Conservation (phyloP, 2,888 invertebrate genomes). For the Plebejus anna region DNA sequence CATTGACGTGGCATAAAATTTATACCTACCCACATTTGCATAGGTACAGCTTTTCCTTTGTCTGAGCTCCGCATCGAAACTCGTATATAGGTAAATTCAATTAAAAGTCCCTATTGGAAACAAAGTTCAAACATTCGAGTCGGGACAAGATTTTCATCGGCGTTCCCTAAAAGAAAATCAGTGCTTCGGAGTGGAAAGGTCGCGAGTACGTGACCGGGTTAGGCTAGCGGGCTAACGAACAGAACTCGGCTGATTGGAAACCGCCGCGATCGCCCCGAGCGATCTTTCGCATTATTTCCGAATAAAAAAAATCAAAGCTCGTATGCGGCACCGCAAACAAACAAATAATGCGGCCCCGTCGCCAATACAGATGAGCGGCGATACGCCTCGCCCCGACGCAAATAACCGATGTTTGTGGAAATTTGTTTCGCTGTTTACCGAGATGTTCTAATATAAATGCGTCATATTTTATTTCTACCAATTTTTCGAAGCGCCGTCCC, state of each 20-base stretch:
- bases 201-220: slow-evolving; percentile 71
- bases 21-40: background rate
- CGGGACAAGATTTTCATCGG: slow-evolving; percentile 18
- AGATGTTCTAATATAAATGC: slow-evolving; percentile 59
- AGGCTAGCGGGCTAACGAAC: slow-evolving; percentile 69
- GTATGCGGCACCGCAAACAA: slow-evolving; percentile 74
- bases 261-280: slow-evolving; percentile 60
- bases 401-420: slow-evolving; percentile 74
- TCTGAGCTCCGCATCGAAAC: background rate
- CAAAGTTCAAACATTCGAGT: slow-evolving; percentile 3
- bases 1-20: background rate
- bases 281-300: slow-evolving; percentile 72
- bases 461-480: slow-evolving; percentile 25
- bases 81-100: background rate
- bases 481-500: background rate
- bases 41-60: background rate
- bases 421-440: slow-evolving; percentile 75
- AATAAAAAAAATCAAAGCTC: slow-evolving; percentile 78
- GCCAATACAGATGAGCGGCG: slow-evolving; percentile 77
- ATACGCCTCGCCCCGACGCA: slow-evolving; percentile 66
- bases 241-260: slow-evolving; percentile 66
- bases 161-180: slow-evolving; percentile 64
- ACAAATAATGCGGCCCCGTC: slow-evolving; percentile 74
- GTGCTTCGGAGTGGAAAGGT: slow-evolving; percentile 72
- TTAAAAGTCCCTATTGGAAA: slow-evolving; percentile 12